Evolutionary conservation across 92 coral and sea anemone species (phyloP), one percentile per base, ranked within the genome.

Genomic region (Pocillopora grandis): DNA sequence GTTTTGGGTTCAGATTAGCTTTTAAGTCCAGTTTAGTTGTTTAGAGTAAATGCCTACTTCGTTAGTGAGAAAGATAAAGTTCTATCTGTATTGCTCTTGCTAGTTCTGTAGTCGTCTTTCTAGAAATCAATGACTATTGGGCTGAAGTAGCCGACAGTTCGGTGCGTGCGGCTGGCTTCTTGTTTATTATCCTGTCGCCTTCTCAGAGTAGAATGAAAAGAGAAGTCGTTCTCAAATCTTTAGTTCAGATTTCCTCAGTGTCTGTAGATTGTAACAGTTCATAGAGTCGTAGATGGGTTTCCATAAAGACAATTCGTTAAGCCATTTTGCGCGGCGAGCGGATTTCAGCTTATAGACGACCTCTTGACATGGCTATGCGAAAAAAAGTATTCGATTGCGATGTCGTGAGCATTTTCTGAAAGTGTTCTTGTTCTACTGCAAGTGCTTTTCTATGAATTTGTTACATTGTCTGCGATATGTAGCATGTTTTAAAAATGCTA

Each of bases 291-390:
- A 36, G 36, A 37, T 8, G 42, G 56, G 55, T 70, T 55, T 70
- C 42, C 42, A 12, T 70, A 17, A 70, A 70, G 42, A n/a, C 36
- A 55, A 70, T 15, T 70, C 42, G 17, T 36, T 7, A 21, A 12
- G 17, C 75, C 75, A 36, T 70, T 35, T 37, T 35, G 56, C n/a
- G 33, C 21, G 2, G 17, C 10, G 17, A 49, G 31, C 33, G 73
- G 36, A 49, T 42, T 42, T 23, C 73, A 14, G 42, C 8, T 64
- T 12, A 68, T 27, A 11, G 77, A 7, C 68, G 19, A 80, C 76
- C 76, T 80, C 63, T 67, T 69, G 76, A 80, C 76, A 69, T 80
- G 33, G 70, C 73, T 65, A 56, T 58, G 67, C 42, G 31, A 36
- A 80, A 80, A 61, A 81, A 71, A 35, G 12, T 31, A 49, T 13